A percentile compares a stretch with the other conserved stretches of the same genome.
These are phyloP conservation scores for Lagorchestes hirsutus DNA, from an alignment of 2,797 vertebrate genomes.

Conservation along the genomic window DNA sequence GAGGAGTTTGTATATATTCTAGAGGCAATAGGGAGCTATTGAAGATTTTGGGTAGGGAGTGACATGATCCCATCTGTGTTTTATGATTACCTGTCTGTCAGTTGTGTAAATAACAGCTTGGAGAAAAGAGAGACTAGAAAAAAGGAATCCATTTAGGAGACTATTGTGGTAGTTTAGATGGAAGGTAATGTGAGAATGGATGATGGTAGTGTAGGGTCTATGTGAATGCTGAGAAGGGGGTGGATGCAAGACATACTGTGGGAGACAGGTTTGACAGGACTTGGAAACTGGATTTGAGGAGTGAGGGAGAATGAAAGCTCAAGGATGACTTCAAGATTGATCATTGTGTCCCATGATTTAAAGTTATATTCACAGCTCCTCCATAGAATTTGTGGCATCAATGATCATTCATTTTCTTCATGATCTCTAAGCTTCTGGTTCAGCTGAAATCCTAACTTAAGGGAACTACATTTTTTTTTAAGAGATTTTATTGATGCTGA, in stretches of 20 bases:
- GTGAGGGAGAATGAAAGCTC: background rate
- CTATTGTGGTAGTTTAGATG: background rate
- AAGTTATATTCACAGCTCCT: no score
- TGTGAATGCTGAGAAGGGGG: background rate
- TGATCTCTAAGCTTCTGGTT: background rate
- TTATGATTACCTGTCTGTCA: background rate
- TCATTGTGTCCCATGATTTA: background rate
- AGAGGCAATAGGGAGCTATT: background rate
- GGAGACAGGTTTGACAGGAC: background rate
- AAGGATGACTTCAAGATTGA: background rate
- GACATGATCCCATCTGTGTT: background rate
- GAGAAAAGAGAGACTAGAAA: background rate
- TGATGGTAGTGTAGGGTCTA: background rate
- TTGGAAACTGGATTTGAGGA: background rate
- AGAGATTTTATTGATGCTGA: background rate
- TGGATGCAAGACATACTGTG: background rate
- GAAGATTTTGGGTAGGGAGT: background rate
- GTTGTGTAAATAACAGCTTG: background rate
- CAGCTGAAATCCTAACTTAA: background rate
- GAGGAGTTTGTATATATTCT: background rate
- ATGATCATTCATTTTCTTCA: background rate
- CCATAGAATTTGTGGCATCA: background rate
- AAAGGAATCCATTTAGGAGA: background rate
- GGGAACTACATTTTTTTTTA: background rate
- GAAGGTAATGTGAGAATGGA: background rate